A percentile compares a stretch with the other conserved stretches of the same genome.
phyloP scores from a whole-genome alignment of 1,140 invertebrate genomes.

The Lucilia cuprina region DNA sequence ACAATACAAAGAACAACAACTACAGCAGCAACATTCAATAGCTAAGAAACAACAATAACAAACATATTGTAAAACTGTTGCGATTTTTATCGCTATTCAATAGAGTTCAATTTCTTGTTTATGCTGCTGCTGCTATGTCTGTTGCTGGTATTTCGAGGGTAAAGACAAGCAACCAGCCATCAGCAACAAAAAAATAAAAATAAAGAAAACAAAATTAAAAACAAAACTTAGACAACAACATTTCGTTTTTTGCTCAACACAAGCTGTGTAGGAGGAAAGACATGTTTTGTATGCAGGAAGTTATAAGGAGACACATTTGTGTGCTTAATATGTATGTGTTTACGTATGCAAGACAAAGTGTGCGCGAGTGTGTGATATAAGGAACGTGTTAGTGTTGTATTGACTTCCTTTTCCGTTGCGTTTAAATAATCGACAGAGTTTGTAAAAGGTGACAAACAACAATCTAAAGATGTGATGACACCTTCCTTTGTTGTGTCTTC shows the following conservation, averaged over 20 bases:
- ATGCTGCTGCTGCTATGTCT: not conserved
- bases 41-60: not conserved
- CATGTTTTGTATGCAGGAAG: constrained; percentile 10
- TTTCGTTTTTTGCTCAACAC: not conserved
- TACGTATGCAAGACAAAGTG: not conserved
- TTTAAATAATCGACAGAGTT: constrained; percentile 1
- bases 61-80: constrained; percentile 9
- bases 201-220: too few species aligned
- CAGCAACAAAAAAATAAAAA: not conserved
- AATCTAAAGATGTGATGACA: not conserved
- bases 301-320: constrained; percentile 14
- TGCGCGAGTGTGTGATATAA: not conserved
- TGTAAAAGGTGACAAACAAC: not conserved
- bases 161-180: not conserved
- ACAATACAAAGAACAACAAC: not conserved
- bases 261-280: not conserved
- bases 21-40: not conserved
- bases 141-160: not conserved
- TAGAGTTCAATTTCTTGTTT: not conserved
- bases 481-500: not conserved
- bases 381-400: constrained; percentile 6
- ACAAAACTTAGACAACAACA: not conserved
- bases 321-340: not conserved
- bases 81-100: constrained; percentile 14
- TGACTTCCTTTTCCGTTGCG: not conserved